Conservation (phyloP, 2,888 invertebrate genomes). For the Thereva nobilitata region DNA sequence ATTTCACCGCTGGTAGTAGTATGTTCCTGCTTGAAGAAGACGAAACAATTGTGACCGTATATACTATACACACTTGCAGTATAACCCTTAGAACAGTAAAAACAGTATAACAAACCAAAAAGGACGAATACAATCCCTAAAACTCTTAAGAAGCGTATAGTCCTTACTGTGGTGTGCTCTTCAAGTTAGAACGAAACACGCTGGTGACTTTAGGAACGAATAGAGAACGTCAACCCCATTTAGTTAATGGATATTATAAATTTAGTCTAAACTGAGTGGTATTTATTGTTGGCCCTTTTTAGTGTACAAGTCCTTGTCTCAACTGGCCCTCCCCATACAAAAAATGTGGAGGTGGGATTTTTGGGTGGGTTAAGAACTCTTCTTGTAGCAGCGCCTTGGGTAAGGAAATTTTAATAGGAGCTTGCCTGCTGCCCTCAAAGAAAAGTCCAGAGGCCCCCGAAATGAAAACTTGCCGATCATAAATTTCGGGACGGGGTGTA, state of each 20-base stretch:
- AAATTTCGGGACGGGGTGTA: constrained; percentile 19
- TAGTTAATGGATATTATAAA: constrained; percentile 59
- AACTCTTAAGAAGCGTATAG: constrained; percentile 12
- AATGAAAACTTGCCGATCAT: constrained; percentile 33
- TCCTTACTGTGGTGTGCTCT: background rate
- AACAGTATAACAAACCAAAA: constrained; percentile 10
- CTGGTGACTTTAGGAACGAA: constrained; percentile 21
- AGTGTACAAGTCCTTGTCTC: background rate
- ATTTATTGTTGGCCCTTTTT: constrained; percentile 39
- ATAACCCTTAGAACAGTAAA: background rate
- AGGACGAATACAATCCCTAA: constrained; percentile 9
- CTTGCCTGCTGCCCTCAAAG: constrained; percentile 2
- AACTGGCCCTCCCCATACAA: constrained; percentile 1
- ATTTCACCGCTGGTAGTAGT: constrained; percentile 15
- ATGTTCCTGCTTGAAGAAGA: constrained; percentile 4
- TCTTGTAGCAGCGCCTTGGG: constrained; percentile 3
- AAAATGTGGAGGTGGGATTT: background rate
- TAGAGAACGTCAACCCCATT: constrained; percentile 52
- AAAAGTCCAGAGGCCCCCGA: constrained; percentile 29
- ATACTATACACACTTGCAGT: constrained; percentile 12
- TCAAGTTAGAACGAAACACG: constrained; percentile 10
- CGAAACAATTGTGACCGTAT: constrained; percentile 26
- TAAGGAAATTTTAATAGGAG: constrained; percentile 22
- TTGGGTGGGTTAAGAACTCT: constrained; percentile 5
- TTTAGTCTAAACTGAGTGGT: constrained; percentile 47